phyloP scores from a whole-genome alignment of 2,888 invertebrate genomes.

The Nemoura dubitans region DNA sequence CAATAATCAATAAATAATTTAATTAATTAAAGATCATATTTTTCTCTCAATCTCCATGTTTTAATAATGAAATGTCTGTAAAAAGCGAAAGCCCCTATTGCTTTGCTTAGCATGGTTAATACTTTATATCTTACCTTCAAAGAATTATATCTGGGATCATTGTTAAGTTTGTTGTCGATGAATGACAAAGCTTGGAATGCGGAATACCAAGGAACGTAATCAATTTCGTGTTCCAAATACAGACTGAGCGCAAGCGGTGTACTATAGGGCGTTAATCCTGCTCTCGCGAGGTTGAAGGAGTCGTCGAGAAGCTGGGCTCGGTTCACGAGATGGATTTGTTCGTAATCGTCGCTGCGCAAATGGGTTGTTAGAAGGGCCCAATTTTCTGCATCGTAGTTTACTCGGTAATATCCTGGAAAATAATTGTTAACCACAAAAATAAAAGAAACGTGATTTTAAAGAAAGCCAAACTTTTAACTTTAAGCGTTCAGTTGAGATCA shows the following conservation, averaged over 20 bases:
- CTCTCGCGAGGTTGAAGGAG: slow-evolving; percentile 60
- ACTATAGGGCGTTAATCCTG: slow-evolving; percentile 59
- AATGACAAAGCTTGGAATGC: slow-evolving; percentile 61
- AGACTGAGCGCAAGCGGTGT: slow-evolving; percentile 62
- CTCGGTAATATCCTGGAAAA: slow-evolving; percentile 59
- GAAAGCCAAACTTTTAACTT: too few relatives aligned
- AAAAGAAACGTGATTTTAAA: background rate
- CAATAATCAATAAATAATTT: too few relatives aligned
- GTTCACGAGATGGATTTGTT: slow-evolving; percentile 62
- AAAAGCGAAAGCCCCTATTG: too few relatives aligned
- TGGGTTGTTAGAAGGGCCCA: slow-evolving; percentile 60
- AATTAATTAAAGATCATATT: too few relatives aligned
- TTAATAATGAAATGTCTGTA: too few relatives aligned
- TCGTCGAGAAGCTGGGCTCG: slow-evolving; percentile 69
- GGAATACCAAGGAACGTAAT: slow-evolving; percentile 65
- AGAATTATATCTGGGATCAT: slow-evolving; percentile 49
- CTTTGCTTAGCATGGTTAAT: too few relatives aligned
- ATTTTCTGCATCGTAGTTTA: slow-evolving; percentile 68
- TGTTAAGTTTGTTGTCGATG: slow-evolving; percentile 57
- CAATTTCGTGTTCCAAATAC: slow-evolving; percentile 63
- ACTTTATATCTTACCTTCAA: background rate
- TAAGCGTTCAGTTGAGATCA: too few relatives aligned
- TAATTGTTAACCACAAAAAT: too few relatives aligned
- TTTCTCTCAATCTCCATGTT: too few relatives aligned
- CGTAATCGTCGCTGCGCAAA: slow-evolving; percentile 49